Evolutionary conservation across 2,113 vertebrate genomes (phyloP).

Genomic region (Seriola quinqueradiata): DNA sequence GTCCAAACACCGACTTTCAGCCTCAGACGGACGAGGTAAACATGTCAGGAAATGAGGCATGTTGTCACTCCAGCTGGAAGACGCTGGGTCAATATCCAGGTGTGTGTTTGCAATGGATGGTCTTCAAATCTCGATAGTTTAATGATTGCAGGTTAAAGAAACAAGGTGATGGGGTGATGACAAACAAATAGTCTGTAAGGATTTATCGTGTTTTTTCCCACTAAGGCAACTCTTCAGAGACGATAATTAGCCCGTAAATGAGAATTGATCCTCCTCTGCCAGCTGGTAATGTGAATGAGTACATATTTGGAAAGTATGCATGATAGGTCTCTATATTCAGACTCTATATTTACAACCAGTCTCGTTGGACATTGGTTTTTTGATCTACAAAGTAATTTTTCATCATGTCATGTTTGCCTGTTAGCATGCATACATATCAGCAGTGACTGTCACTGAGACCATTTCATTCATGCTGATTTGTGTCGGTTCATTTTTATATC

Average conservation of each 20-base stretch:
- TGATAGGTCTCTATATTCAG: slow-evolving; percentile 9
- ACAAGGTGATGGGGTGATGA: slow-evolving; percentile 42
- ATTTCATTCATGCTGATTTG: slow-evolving; percentile 12
- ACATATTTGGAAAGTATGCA: slow-evolving; percentile 45
- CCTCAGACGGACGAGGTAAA: not conserved
- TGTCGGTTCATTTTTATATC: slow-evolving; percentile 4
- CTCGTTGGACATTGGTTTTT: slow-evolving; percentile 14
- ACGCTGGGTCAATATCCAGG: slow-evolving; percentile 26
- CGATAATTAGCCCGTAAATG: slow-evolving; percentile 70
- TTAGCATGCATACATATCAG: slow-evolving; percentile 18
- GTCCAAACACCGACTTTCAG: slow-evolving; percentile 23
- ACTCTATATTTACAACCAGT: slow-evolving; percentile 20
- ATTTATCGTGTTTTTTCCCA: slow-evolving; percentile 56
- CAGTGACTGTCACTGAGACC: slow-evolving; percentile 12
- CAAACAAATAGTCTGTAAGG: slow-evolving; percentile 31
- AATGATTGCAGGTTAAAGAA: slow-evolving; percentile 56
- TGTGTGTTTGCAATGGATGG: slow-evolving; percentile 32
- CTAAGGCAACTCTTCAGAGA: slow-evolving; percentile 41
- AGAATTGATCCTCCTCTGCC: slow-evolving; percentile 66
- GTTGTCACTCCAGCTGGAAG: slow-evolving; percentile 22
- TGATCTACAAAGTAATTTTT: slow-evolving; percentile 7
- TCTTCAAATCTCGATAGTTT: slow-evolving; percentile 46
- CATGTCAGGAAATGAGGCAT: slow-evolving; percentile 42
- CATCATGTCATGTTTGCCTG: slow-evolving; percentile 16
- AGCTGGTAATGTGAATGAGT: slow-evolving; percentile 47